Percentiles rank a stretch among this genome's conserved stretches.
Evolutionary conservation across 2,113 vertebrate species (phyloP).

Genomic region (human): DNA sequence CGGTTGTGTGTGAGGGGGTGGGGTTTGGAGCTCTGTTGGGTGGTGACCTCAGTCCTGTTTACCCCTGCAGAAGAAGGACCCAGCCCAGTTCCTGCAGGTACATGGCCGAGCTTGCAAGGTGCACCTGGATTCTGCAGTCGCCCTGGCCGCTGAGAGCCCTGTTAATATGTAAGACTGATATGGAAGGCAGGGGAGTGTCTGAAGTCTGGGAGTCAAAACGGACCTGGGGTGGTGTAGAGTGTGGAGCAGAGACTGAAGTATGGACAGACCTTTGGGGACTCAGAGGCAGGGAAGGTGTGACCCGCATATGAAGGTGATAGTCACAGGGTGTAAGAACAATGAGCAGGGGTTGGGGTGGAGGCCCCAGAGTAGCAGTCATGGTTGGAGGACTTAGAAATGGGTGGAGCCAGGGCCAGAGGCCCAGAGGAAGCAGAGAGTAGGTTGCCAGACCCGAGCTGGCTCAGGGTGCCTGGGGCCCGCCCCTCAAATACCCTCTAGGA

Average conservation of each 20-base stretch:
- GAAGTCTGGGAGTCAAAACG: not conserved
- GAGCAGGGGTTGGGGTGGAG: fast-evolving
- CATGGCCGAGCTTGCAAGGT: conserved; percentile 96
- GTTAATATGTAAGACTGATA: conserved; percentile 92
- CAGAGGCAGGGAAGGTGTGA: not conserved
- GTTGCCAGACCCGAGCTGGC: not conserved
- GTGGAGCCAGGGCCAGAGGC: not conserved
- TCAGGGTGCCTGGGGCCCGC: not conserved
- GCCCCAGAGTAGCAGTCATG: not conserved
- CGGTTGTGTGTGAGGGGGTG: not conserved
- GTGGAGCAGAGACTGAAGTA: not conserved
- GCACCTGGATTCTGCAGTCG: conserved; percentile 95
- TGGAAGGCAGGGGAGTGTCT: fast-evolving
- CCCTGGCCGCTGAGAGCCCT: conserved; percentile 94
- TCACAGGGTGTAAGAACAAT: not conserved
- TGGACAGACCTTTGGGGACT: not conserved
- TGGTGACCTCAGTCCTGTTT: not conserved
- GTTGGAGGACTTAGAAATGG: not conserved
- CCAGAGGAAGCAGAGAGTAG: not conserved
- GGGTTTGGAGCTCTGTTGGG: not conserved
- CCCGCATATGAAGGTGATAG: not conserved
- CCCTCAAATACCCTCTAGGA: not conserved
- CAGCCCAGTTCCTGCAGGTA: conserved; percentile 96
- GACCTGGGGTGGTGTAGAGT: not conserved
- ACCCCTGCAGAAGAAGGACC: conserved; percentile 93